Evolutionary conservation across 2,888 invertebrate species (phyloP).

Genomic region (Erebia palarica): DNA sequence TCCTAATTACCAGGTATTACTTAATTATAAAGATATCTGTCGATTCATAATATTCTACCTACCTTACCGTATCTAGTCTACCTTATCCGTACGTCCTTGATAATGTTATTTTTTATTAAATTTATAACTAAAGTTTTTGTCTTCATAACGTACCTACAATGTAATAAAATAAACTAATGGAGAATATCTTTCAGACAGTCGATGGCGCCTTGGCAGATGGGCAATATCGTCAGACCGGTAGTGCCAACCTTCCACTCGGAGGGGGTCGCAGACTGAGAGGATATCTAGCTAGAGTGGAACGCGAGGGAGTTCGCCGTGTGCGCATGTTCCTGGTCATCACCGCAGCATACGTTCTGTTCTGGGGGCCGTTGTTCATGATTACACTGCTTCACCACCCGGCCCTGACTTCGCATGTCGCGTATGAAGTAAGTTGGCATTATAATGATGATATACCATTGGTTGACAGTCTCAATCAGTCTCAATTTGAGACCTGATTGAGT

Average conservation of each 20-base stretch:
- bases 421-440: slow-evolving; percentile 68
- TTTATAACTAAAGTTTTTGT: background rate
- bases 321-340: slow-evolving; percentile 94
- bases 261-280: slow-evolving; percentile 89
- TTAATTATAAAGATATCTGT: background rate
- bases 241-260: slow-evolving; percentile 78
- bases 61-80: too few species aligned
- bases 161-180: slow-evolving; percentile 6
- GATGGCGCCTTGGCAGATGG: slow-evolving; percentile 69
- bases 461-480: too few species aligned
- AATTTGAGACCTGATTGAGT: background rate
- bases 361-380: slow-evolving; percentile 95
- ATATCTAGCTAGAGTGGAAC: slow-evolving; percentile 89
- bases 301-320: slow-evolving; percentile 90
- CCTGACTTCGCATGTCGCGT: slow-evolving; percentile 87
- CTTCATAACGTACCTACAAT: background rate
- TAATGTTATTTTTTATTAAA: background rate
- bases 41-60: background rate
- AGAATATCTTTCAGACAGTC: slow-evolving; percentile 60
- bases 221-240: slow-evolving; percentile 59
- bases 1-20: background rate
- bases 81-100: background rate
- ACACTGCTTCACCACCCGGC: slow-evolving; percentile 90
- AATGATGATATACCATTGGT: background rate
- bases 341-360: slow-evolving; percentile 92